These are phyloP conservation scores for Osmoderma eremita DNA, from an alignment of 2,888 invertebrate species.

Conservation along the genomic window DNA sequence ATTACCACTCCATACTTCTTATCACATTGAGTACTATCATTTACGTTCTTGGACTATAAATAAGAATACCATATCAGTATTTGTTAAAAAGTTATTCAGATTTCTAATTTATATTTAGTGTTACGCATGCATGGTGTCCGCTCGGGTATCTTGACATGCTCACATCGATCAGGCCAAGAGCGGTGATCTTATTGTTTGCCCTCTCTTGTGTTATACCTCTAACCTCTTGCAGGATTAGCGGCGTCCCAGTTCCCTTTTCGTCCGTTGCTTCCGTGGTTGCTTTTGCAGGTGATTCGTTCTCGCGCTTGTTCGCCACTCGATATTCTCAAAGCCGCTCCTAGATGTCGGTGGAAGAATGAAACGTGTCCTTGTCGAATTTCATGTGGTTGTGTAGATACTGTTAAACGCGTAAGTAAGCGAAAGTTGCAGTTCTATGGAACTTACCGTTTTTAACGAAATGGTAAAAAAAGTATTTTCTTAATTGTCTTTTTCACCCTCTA, in stretches of 20 bases:
- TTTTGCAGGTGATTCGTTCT: background rate
- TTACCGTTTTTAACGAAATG: too few species aligned
- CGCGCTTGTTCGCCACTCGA: background rate
- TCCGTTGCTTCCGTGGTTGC: background rate
- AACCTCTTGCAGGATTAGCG: conserved; percentile 18
- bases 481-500: too few species aligned
- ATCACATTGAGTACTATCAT: too few species aligned
- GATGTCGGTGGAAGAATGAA: background rate
- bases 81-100: too few species aligned
- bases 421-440: too few species aligned
- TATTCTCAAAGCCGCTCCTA: conserved; percentile 3
- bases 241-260: conserved; percentile 7
- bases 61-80: too few species aligned
- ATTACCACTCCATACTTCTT: too few species aligned
- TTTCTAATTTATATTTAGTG: too few species aligned
- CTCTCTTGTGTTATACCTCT: conserved; percentile 11
- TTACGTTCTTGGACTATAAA: too few species aligned
- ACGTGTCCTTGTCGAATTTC: background rate
- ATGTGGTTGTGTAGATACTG: background rate
- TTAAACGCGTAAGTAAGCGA: too few species aligned
- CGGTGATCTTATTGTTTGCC: conserved; percentile 14
- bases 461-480: too few species aligned
- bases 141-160: conserved; percentile 28
- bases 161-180: conserved; percentile 21
- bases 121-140: background rate